Evolutionary conservation across 2,888 invertebrate species (phyloP).

Genomic region (Tuta absoluta): DNA sequence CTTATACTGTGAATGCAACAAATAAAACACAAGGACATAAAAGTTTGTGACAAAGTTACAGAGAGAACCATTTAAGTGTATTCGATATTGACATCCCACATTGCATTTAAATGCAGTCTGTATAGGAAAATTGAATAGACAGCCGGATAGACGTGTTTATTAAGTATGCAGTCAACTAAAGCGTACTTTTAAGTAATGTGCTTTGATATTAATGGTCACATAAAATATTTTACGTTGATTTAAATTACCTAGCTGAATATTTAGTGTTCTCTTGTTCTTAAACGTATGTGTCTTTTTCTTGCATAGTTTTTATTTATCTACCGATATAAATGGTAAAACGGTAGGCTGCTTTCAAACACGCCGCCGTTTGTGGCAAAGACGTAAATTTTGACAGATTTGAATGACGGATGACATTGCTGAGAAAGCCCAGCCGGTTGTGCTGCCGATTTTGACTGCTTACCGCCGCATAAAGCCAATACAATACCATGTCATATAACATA

Average conservation of each 20-base stretch:
- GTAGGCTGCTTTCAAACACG: no score
- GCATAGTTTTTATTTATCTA: no score
- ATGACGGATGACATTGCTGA: no score
- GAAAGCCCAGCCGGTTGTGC: no score
- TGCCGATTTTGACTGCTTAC: no score
- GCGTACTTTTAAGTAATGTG: background rate
- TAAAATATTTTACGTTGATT: background rate
- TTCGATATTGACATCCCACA: background rate
- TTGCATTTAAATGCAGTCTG: slow-evolving; percentile 1
- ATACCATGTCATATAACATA: no score
- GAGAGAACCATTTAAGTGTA: background rate
- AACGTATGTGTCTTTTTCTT: no score
- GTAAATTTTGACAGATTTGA: no score
- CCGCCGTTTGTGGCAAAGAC: no score
- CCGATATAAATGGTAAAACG: no score
- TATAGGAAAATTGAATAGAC: slow-evolving; percentile 6
- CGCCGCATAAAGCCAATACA: no score
- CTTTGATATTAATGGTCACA: background rate
- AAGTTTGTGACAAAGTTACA: slow-evolving; percentile 8
- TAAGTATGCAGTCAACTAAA: slow-evolving; percentile 4
- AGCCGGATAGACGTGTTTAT: background rate
- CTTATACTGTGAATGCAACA: background rate
- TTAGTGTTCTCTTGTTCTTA: no score
- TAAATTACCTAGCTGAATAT: background rate
- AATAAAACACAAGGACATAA: background rate